phyloP scores from a whole-genome alignment of 2,113 vertebrate genomes.

The Anoplopoma fimbria region DNA sequence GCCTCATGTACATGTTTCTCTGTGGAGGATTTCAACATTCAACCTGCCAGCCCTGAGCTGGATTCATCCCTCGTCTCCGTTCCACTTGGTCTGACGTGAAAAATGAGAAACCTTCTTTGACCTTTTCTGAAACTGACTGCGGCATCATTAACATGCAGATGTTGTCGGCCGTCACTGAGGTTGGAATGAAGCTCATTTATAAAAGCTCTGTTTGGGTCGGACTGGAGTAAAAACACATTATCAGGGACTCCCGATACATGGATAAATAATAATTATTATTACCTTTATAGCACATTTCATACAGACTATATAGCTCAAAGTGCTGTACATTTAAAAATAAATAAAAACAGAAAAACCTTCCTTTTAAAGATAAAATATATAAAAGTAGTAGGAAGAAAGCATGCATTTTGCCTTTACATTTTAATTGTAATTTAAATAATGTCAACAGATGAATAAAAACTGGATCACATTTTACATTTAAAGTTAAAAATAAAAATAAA shows the following conservation, averaged over 20 bases:
- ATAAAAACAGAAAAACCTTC: not conserved
- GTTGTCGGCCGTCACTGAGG: not conserved
- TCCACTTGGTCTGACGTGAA: not conserved
- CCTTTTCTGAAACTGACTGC: slow-evolving; percentile 9
- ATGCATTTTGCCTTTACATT: no score
- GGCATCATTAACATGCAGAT: not conserved
- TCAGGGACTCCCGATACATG: not conserved
- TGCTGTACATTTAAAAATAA: not conserved
- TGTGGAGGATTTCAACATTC: not conserved
- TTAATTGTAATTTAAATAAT: no score
- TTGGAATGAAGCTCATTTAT: not conserved
- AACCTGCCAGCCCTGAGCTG: not conserved
- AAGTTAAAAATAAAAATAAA: no score
- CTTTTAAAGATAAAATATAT: not conserved
- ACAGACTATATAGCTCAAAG: not conserved
- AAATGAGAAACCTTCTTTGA: slow-evolving; percentile 10
- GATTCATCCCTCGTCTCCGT: not conserved
- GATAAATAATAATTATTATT: not conserved
- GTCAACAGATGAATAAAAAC: no score
- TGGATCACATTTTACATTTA: no score
- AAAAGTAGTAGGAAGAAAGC: not conserved
- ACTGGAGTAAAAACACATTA: not conserved
- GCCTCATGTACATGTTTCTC: not conserved
- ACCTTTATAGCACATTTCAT: not conserved
- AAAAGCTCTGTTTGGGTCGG: not conserved